These are phyloP conservation scores for Clistopyga incitator DNA, from an alignment of 2,888 invertebrate genomes.

Conservation along the genomic window DNA sequence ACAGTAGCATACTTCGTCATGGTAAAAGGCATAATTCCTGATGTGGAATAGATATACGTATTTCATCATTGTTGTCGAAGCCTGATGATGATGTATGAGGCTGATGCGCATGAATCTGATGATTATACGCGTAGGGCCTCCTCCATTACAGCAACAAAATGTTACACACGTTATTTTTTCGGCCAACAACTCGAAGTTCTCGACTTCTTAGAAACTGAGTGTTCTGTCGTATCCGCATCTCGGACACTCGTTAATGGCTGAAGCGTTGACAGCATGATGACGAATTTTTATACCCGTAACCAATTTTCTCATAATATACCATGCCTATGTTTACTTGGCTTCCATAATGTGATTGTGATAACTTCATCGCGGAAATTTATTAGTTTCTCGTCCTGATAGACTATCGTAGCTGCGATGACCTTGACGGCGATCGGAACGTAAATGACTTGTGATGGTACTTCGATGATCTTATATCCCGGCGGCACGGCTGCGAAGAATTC, in stretches of 20 bases:
- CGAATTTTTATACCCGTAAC: background rate
- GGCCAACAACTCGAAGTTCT: too few relatives aligned
- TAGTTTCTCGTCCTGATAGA: too few relatives aligned
- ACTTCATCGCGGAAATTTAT: too few relatives aligned
- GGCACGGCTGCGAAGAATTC: too few relatives aligned
- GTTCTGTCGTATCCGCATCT: slow-evolving; percentile 63
- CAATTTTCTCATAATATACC: too few relatives aligned
- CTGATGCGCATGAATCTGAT: slow-evolving; percentile 45
- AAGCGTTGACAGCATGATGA: slow-evolving; percentile 19
- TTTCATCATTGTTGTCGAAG: slow-evolving; percentile 60
- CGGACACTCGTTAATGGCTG: slow-evolving; percentile 42
- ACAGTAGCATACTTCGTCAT: slow-evolving; percentile 54
- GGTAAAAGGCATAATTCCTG: slow-evolving; percentile 53
- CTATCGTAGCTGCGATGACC: too few relatives aligned
- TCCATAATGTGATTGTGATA: too few relatives aligned
- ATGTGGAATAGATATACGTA: slow-evolving; percentile 61
- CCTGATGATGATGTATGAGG: slow-evolving; percentile 54
- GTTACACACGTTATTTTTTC: slow-evolving; percentile 32
- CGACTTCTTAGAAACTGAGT: slow-evolving; percentile 58
- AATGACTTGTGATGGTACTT: too few relatives aligned
- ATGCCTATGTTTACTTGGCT: too few relatives aligned
- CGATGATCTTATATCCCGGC: too few relatives aligned
- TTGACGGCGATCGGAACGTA: too few relatives aligned
- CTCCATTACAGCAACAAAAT: slow-evolving; percentile 41
- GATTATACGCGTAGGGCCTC: slow-evolving; percentile 39